A percentile compares a stretch with the other conserved stretches of the same genome.
These are phyloP conservation scores for Oncorhynchus nerka DNA, from an alignment of 2,113 vertebrate species.

Conservation along the genomic window DNA sequence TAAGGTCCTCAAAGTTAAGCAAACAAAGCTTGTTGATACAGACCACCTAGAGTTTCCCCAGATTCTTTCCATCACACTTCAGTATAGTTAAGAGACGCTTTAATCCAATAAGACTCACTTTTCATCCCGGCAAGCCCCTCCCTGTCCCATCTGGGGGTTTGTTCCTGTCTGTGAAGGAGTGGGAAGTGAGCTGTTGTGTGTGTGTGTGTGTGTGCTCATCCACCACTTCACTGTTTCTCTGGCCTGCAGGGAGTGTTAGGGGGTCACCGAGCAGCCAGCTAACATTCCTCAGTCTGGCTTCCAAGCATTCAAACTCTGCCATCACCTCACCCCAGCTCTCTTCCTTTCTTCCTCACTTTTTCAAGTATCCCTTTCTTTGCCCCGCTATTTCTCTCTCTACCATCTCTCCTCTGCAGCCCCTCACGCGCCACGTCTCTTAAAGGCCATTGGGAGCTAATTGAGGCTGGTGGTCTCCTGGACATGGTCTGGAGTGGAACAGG, in stretches of 20 bases:
- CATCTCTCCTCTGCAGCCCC: conserved; percentile 29
- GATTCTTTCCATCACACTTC: conserved; percentile 61
- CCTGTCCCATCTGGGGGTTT: background rate
- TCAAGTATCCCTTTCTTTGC: too few species aligned
- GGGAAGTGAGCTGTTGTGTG: background rate
- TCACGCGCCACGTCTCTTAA: conserved; percentile 32
- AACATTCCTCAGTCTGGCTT: conserved; percentile 56
- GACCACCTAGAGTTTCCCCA: conserved; percentile 49
- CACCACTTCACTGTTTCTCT: conserved; percentile 25
- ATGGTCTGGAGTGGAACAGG: conserved; percentile 1
- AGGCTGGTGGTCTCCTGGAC: conserved; percentile 30
- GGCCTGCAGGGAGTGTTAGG: conserved; percentile 50
- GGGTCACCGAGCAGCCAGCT: conserved; percentile 50
- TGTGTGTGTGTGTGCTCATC: conserved; percentile 13
- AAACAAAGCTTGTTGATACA: conserved; percentile 63
- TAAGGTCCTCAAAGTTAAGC: conserved; percentile 54
- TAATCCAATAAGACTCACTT: conserved; percentile 66
- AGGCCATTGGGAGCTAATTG: conserved; percentile 49
- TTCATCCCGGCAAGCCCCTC: background rate
- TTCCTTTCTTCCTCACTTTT: background rate
- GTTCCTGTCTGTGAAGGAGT: conserved; percentile 4
- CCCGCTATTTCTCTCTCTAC: background rate
- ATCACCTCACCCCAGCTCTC: background rate
- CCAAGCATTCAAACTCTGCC: background rate
- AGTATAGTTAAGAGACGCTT: conserved; percentile 60